Conservation (phyloP, 1,140 invertebrate genomes). For the Danaus plexippus region DNA sequence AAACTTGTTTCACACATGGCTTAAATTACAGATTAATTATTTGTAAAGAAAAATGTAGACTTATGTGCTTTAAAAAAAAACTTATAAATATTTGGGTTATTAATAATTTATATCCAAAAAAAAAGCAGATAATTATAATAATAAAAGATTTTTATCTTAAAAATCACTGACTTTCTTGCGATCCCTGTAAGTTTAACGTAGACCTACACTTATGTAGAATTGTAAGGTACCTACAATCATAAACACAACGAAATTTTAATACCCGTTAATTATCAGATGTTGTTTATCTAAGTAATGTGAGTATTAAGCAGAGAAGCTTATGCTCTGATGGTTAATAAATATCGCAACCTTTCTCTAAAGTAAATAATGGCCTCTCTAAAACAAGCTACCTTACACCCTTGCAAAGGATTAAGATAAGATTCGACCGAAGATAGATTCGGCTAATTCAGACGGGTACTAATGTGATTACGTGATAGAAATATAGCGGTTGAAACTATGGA, state of each 20-base stretch:
- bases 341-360: slow-evolving; percentile 40
- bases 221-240: slow-evolving; percentile 3
- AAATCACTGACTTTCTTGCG: too few relatives aligned
- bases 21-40: too few relatives aligned
- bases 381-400: slow-evolving; percentile 35
- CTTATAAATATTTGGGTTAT: too few relatives aligned
- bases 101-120: too few relatives aligned
- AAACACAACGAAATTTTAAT: slow-evolving; percentile 9
- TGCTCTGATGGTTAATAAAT: slow-evolving; percentile 49
- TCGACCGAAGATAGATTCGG: slow-evolving; percentile 4
- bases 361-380: slow-evolving; percentile 44
- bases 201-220: background rate
- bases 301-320: slow-evolving; percentile 39
- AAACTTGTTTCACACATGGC: too few relatives aligned
- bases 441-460: too few relatives aligned
- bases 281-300: slow-evolving; percentile 46
- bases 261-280: slow-evolving; percentile 35
- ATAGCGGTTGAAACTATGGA: slow-evolving; percentile 3
- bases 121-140: too few relatives aligned
- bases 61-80: too few relatives aligned
- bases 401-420: slow-evolving; percentile 36
- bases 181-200: background rate
- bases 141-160: too few relatives aligned
- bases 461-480: too few relatives aligned
- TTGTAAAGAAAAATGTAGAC: too few relatives aligned